phyloP scores from a whole-genome alignment of 53 echinoderm and acorn worm genomes.

The Mesocentrotus franciscanus region DNA sequence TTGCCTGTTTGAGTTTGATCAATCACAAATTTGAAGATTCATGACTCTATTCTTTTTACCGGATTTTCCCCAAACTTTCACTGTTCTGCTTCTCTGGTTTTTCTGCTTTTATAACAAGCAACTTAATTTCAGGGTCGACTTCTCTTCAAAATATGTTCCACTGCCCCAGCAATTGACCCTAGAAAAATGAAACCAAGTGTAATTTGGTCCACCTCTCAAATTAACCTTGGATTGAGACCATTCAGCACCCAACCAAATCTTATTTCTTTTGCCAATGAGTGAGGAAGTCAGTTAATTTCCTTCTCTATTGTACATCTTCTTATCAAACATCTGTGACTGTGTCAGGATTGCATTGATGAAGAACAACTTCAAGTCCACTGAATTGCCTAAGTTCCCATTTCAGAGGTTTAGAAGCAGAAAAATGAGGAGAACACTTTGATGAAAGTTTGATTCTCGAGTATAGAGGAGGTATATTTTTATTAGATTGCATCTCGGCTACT shows the following conservation, averaged over 20 bases:
- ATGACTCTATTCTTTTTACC: too few species aligned
- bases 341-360: neutral
- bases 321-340: neutral
- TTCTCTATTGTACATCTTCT: neutral
- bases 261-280: constrained; percentile 31
- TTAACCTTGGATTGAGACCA: neutral
- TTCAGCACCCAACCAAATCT: neutral
- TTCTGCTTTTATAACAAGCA: too few species aligned
- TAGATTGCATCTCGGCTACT: neutral
- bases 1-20: too few species aligned
- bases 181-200: too few species aligned
- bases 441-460: neutral
- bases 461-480: neutral
- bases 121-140: too few species aligned
- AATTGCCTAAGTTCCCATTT: neutral
- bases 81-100: too few species aligned
- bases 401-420: neutral
- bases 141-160: too few species aligned
- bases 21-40: too few species aligned
- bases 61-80: too few species aligned
- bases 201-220: neutral
- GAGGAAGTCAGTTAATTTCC: constrained; percentile 11
- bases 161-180: too few species aligned
- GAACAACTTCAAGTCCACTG: neutral
- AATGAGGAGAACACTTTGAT: neutral